Evolutionary conservation across 1,140 invertebrate species (phyloP), one percentile per base, ranked within the genome.

Genomic region (Thaumetopoea pityocampa): DNA sequence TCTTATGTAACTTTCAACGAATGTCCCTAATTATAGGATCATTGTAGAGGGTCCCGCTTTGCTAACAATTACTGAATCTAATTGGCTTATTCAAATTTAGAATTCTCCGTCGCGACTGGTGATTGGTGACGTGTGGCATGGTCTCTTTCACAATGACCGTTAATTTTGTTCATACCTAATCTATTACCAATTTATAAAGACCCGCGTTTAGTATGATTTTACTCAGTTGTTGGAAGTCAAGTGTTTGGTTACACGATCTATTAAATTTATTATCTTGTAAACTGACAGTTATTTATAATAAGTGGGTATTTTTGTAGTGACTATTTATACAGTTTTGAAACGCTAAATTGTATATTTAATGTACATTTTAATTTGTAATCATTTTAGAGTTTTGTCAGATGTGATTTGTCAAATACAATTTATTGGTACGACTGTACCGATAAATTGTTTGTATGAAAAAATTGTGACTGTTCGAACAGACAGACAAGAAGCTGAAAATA

Each of bases 71-170:
- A 29, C 27, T 2, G 16, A 15, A 5, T 16, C 12, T 29, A 29
- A 30, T 17, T 30, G 28, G 14, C 14, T 8, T 17, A 17, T 30
- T 30, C 7, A 17, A 30, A 17, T 17, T 30, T 30, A 17, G 28
- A 30, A 30, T 30, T 30, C 28, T n/a, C 16, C 6, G 28, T 8
- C 14, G 5, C 26, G 26, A 8, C 28, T 8, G 3, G 12, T 16
- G 11, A 29, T 29, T 29, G 27, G 27, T 29, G 27, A 29, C 27
- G 27, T 15, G 27, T 29, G 27, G 27, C 12, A 16, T 10, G 14
- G n/a, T 2, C 27, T 29, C 1, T 16, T 16, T 29, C 16, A 29
- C 27, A 29, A 16, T 29, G 10, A 27, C 4, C 24, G 24, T 4
- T 27, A 27, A 27, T 27, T 27, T 10, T 10, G 3, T 27, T 4